Evolutionary conservation across 2,113 vertebrate genomes (phyloP), one percentile per base, ranked within the genome.

Genomic region (Scatophagus argus): DNA sequence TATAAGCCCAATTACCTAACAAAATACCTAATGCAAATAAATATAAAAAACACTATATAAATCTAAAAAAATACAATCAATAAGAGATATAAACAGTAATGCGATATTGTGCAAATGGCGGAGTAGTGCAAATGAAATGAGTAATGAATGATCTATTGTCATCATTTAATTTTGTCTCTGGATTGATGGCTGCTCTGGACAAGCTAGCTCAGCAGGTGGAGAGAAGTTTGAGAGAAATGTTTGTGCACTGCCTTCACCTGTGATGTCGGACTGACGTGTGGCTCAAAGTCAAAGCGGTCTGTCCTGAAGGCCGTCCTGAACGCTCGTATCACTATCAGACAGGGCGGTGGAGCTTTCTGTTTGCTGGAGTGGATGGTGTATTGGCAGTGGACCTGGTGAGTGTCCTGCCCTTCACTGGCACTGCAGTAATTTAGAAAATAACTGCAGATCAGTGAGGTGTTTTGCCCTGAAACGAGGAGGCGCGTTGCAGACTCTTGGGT

Each of bases 391-490:
- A 77, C 60, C 62, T 6, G 61, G 68, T 38, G 46, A 82, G 56
- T 61, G 82, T 73, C 79, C 74, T 77, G 8, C 71, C 74, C 59
- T 80, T 68, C 72, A 38, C 51, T 70, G n/a, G 59, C 43, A 7
- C 51, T 16, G 58, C 49, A 61, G 66, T 79, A 64, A 84, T 78
- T 80, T 67, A 74, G 74, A 77, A 80, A 80, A 84, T 66, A 77
- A 62, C 72, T 23, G 36, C 14, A 34, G 56, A 49, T 55, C 27
- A 16, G 76, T 90, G 46, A 49, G 75, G 67, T 17, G 25, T 54
- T 63, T n/a, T 32, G 44, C 36, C 71, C 67, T 39, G 82, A 81
- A 41, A 74, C 72, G 72, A 78, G n/a, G 21, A 44, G 74, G 60
- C 69, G 54, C 74, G 51, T 52, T 66, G 75, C n/a, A 49, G 21